Evolutionary conservation across 2,888 invertebrate genomes (phyloP), one percentile per base, ranked within the genome.

Genomic region (Beris chalybata): DNA sequence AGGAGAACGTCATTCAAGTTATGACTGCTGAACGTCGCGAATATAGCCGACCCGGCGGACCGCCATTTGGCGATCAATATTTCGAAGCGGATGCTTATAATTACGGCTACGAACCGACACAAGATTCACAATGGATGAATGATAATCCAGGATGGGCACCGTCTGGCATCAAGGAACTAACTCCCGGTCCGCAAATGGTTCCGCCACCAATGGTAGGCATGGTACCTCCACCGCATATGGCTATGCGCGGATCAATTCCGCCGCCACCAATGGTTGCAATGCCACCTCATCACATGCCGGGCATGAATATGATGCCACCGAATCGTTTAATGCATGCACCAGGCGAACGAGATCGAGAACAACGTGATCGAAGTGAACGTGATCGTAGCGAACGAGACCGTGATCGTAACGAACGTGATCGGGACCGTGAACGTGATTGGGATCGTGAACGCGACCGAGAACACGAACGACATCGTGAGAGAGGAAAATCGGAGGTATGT

Each of bases 21-120:
- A 93, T 95, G 93, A 93, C 94, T 9, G 93, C 93, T 2, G 94
- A 95, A 78, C 86, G 93, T 66, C 85, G 93, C 68, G 93, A 93
- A 79, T 94, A 93, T 79, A 91, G 91, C 52, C 82, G 89, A 7
- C 75, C 79, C 0, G 87, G 87, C 67, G 84, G 85, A 7, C 85
- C 74, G 70, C 75, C 83, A 5, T 50, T 56, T 9, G 56, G 56
- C 22, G 82, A 83, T 59, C 78, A 80, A 13, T 83, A 82, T 70
- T 80, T 78, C 65, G 81, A 80, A 56, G 74, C 77, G 0, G 81
- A 81, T 67, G 75, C 76, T 2, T 81, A 77, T 15, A 79, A 79
- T 66, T 84, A 85, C 66, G 86, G 87, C 15, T 89, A 89, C 72
- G 89, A 89, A 75, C 89, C 89, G 0, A 89, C 89, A 0, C 89